Evolutionary conservation across 2,888 invertebrate species (phyloP), one percentile per base, ranked within the genome.

Genomic region (Malthinus flaveolus): DNA sequence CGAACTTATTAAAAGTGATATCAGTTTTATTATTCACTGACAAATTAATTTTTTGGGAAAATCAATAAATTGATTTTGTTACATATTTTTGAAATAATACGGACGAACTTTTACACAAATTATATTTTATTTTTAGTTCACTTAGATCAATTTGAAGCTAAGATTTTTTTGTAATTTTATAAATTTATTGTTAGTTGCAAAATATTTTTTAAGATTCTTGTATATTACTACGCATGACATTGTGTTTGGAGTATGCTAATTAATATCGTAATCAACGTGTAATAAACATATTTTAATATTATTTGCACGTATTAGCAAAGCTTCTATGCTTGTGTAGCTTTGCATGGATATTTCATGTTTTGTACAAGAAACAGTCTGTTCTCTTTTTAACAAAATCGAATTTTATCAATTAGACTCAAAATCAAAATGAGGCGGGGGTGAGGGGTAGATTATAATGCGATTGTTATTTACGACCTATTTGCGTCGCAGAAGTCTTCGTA

Each of bases 321-420:
- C 55, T 56, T 52, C 23, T 23, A 23, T 56, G 55, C 55, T 56
- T 56, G 49, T 56, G 34, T 55, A 42, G 55, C 55, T 56, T 56
- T 49, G 49, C 52, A 52, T 52, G 52, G 44, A 23, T 42, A 44
- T 44, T 50, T 42, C 32, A 23, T 42, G 34, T 44, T 50, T 42
- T 39, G 35, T 32, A 49, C 32, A 31, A 56, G 9, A 15, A 42
- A 56, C 55, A 45, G 49, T 49, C 55, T 49, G 49, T 49, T 56
- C 49, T 49, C 55, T 36, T 32, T 42, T n/a, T 23, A 23, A 23
- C 23, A 23, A 23, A 23, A 23, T 23, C 5, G 5, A 2, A 23
- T 23, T 23, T 23, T 23, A 3, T 23, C 23, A 23, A 5, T 23
- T 23, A 23, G 23, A 23, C 23, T 23, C 23, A 23, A 23, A 23